A percentile compares a stretch with the other conserved stretches of the same genome.
Conservation (phyloP, 2,113 vertebrate species). For the Pimephales promelas region DNA sequence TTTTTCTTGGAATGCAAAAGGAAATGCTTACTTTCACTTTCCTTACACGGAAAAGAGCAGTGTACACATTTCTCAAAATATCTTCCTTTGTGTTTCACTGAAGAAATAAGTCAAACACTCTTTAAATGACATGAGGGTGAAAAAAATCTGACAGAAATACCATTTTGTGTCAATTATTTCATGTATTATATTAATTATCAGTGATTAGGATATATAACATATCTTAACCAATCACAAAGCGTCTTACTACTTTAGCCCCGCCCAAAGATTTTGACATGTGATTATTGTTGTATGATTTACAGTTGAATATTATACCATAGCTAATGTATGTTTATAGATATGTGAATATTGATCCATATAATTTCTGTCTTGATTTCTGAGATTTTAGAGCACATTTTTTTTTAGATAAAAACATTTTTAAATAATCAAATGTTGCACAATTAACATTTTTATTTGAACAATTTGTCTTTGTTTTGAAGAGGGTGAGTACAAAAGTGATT, state of each 20-base stretch:
- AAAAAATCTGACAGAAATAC: neutral
- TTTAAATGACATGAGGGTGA: neutral
- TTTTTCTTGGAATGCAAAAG: neutral
- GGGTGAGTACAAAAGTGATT: conserved; percentile 24
- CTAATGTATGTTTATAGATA: neutral
- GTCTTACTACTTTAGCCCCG: neutral
- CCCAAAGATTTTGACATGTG: neutral
- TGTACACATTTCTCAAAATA: neutral
- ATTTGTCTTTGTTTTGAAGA: conserved; percentile 2
- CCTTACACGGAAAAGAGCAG: neutral
- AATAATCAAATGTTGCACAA: neutral
- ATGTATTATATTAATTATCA: neutral
- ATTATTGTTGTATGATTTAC: conserved; percentile 2
- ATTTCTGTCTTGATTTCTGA: neutral
- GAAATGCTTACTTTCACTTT: neutral
- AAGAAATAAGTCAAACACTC: neutral
- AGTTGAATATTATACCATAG: neutral
- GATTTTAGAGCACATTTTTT: neutral
- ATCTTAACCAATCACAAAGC: neutral
- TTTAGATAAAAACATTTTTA: neutral
- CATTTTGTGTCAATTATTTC: neutral
- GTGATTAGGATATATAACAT: neutral
- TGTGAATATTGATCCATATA: neutral
- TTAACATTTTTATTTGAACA: conserved; percentile 23
- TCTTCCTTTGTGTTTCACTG: neutral